phyloP scores from a whole-genome alignment of 2,888 invertebrate genomes.

The Bombylius discolor region DNA sequence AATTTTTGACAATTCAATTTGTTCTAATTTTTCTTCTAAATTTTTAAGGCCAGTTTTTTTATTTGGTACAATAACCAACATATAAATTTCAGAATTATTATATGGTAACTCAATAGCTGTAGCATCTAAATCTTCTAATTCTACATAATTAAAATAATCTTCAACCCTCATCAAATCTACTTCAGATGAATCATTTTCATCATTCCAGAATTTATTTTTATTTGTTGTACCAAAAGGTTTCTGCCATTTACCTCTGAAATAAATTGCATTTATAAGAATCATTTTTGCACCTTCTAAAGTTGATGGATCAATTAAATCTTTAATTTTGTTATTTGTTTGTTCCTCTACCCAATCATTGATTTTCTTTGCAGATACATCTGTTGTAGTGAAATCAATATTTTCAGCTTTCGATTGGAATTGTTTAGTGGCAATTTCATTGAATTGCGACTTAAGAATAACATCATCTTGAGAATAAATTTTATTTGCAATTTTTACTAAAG shows the following conservation, averaged over 20 bases:
- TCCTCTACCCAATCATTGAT: conserved; percentile 75
- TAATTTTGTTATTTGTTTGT: conserved; percentile 73
- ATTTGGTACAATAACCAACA: conserved; percentile 63
- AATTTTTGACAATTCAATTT: conserved; percentile 40
- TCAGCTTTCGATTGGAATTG: conserved; percentile 53
- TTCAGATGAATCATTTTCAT: conserved; percentile 34
- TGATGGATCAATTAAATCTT: conserved; percentile 51
- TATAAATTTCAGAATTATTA: conserved; percentile 50
- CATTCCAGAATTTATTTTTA: conserved; percentile 51
- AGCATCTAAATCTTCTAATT: conserved; percentile 35
- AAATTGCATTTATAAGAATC: conserved; percentile 70
- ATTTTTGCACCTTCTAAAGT: conserved; percentile 46
- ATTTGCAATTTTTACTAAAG: not conserved
- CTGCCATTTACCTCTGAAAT: conserved; percentile 73
- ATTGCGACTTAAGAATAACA: conserved; percentile 17
- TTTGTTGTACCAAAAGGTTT: conserved; percentile 49
- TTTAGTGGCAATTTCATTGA: conserved; percentile 44
- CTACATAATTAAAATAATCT: conserved; percentile 32
- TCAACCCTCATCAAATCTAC: conserved; percentile 59
- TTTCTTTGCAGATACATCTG: conserved; percentile 36
- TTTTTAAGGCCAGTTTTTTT: conserved; percentile 45
- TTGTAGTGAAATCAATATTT: conserved; percentile 46
- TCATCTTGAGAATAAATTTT: not conserved
- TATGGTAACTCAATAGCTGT: conserved; percentile 60
- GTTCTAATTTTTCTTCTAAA: conserved; percentile 45